Evolutionary conservation across 2,888 invertebrate genomes (phyloP).

Genomic region (Caenorhabditis zanzibari): DNA sequence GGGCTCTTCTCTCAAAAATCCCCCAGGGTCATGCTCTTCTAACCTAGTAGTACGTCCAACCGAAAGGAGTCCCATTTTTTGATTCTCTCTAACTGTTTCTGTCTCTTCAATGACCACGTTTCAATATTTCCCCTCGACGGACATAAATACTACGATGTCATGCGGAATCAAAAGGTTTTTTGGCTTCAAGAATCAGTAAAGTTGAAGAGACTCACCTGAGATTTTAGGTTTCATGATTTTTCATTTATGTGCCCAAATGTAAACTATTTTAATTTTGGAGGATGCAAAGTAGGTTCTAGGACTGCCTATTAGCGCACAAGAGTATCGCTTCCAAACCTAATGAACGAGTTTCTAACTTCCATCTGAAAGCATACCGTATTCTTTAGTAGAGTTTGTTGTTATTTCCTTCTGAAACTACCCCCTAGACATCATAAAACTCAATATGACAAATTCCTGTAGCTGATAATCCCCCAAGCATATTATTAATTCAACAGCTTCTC

Average conservation of each 20-base stretch:
- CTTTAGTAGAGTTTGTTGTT: background rate
- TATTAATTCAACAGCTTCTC: slow-evolving; percentile 49
- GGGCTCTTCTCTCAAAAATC: slow-evolving; percentile 27
- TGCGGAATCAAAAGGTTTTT: slow-evolving; percentile 12
- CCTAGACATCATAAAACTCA: slow-evolving; percentile 33
- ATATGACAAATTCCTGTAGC: slow-evolving; percentile 38
- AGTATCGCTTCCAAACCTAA: no score
- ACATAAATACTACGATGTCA: slow-evolving; percentile 11
- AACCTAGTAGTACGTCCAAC: slow-evolving; percentile 18
- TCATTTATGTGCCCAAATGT: background rate
- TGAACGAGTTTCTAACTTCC: no score
- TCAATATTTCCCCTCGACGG: slow-evolving; percentile 4
- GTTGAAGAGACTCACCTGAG: background rate
- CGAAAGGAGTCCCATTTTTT: slow-evolving; percentile 6
- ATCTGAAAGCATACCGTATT: background rate
- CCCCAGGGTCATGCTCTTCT: slow-evolving; percentile 40
- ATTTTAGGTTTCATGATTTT: background rate
- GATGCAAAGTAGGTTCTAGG: no score
- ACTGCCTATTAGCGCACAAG: no score
- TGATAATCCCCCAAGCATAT: slow-evolving; percentile 57
- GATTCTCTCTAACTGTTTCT: slow-evolving; percentile 44
- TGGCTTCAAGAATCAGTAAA: background rate
- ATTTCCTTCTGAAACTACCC: slow-evolving; percentile 11
- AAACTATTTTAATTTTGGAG: no score
- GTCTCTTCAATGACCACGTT: slow-evolving; percentile 13